Percentiles rank a stretch among this genome's conserved stretches.
phyloP scores from a whole-genome alignment of 2,113 vertebrate species.

The Kryptolebias marmoratus region DNA sequence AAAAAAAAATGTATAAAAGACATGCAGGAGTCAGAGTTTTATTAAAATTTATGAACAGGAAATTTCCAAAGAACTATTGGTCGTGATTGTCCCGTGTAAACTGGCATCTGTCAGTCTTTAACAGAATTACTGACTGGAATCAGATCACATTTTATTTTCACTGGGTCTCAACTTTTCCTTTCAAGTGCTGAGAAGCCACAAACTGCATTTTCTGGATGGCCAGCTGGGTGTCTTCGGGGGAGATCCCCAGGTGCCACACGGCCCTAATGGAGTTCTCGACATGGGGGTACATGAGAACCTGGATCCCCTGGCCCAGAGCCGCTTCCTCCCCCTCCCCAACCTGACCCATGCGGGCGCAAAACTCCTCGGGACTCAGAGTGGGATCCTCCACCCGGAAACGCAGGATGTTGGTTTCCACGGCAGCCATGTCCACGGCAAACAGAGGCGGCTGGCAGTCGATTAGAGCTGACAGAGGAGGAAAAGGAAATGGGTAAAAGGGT shows the following conservation, averaged over 20 bases:
- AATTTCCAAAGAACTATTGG: not conserved
- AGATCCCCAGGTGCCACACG: slow-evolving; percentile 85
- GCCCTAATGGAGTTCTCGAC: slow-evolving; percentile 60
- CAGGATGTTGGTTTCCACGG: slow-evolving; percentile 86
- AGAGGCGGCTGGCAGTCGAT: slow-evolving; percentile 68
- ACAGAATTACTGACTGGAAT: not conserved
- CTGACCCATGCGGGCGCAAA: slow-evolving; percentile 77
- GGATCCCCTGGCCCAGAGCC: slow-evolving; percentile 63
- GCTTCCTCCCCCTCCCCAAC: slow-evolving; percentile 76
- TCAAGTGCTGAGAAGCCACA: slow-evolving; percentile 67
- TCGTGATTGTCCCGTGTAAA: not conserved
- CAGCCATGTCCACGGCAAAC: slow-evolving; percentile 69
- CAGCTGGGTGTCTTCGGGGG: slow-evolving; percentile 76
- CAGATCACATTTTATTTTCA: slow-evolving; percentile 15
- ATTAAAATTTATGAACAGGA: not conserved
- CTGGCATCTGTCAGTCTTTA: not conserved
- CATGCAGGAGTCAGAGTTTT: not conserved
- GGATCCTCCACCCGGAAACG: slow-evolving; percentile 62
- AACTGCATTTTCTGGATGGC: slow-evolving; percentile 82
- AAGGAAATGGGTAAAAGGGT: not conserved
- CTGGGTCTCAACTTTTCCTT: slow-evolving; percentile 23
- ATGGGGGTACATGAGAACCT: slow-evolving; percentile 81
- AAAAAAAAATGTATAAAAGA: too few species aligned
- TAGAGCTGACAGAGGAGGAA: slow-evolving; percentile 56
- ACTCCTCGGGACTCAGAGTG: slow-evolving; percentile 62